Evolutionary conservation across 2,797 vertebrate species (phyloP).

Genomic region (Myripristis murdjan): DNA sequence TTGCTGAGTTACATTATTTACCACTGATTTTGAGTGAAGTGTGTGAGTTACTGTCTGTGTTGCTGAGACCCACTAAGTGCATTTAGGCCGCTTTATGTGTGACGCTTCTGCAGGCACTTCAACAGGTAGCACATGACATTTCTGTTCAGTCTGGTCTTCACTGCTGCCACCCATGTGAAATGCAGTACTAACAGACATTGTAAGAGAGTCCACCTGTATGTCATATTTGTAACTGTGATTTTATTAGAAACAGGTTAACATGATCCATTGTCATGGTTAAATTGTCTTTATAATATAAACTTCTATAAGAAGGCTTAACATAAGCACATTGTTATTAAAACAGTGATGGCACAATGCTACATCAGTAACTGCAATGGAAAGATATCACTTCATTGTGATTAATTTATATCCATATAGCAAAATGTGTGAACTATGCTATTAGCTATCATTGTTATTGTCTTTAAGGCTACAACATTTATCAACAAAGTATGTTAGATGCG

Average conservation of each 20-base stretch:
- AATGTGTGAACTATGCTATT: conserved; percentile 74
- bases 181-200: not conserved
- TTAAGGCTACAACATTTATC: conserved; percentile 84
- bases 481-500: conserved; percentile 80
- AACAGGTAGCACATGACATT: not conserved
- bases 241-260: conserved; percentile 87
- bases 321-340: conserved; percentile 84
- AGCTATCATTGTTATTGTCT: conserved; percentile 76
- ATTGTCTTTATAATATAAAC: conserved; percentile 81
- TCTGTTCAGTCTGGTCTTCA: no score
- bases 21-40: no score
- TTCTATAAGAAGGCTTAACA: conserved; percentile 86
- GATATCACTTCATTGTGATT: conserved; percentile 64
- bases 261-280: conserved; percentile 82
- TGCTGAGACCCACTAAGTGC: no score
- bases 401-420: conserved; percentile 63
- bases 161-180: not conserved
- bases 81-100: no score
- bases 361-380: conserved; percentile 78
- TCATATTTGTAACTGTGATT: conserved; percentile 69
- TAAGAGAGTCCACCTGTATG: conserved; percentile 22
- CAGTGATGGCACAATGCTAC: conserved; percentile 85
- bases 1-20: no score
- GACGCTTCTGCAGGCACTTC: no score
- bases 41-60: no score